Evolutionary conservation across 2,797 vertebrate genomes (phyloP).

Genomic region (Acrossocheilus wenchowensis): DNA sequence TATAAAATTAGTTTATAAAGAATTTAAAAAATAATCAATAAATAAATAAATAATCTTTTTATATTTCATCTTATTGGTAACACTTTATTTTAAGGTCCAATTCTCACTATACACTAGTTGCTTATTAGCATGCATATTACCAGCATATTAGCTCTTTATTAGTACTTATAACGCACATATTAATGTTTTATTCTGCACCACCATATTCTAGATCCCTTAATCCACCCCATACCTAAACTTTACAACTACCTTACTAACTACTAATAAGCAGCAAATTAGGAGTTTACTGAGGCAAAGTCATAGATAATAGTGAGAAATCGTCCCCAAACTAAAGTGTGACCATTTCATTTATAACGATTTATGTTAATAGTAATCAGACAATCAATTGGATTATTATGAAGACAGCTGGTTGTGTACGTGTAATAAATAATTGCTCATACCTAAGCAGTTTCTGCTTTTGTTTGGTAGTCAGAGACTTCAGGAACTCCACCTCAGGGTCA

Average conservation of each 20-base stretch:
- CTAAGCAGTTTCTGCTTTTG: slow-evolving; percentile 98
- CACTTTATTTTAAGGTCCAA: no score
- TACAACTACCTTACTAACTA: not conserved
- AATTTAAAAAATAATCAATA: no score
- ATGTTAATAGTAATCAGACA: not conserved
- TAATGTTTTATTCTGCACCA: not conserved
- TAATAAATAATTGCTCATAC: slow-evolving; percentile 69
- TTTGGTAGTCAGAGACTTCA: slow-evolving; percentile 95
- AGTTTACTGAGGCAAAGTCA: not conserved
- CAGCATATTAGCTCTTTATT: not conserved
- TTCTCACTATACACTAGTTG: no score
- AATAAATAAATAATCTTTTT: not conserved
- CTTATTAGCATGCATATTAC: not conserved
- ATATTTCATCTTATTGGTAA: no score
- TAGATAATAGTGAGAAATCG: not conserved
- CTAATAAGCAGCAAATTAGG: not conserved
- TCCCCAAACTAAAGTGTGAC: not conserved
- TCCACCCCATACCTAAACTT: not conserved
- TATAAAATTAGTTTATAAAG: not conserved
- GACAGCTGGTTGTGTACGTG: not conserved
- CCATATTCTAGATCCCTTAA: not conserved
- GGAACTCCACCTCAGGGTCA: slow-evolving; percentile 97
- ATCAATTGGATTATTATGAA: not conserved
- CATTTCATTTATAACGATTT: not conserved
- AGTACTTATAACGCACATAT: not conserved